Evolutionary conservation across 92 coral and sea anemone genomes (phyloP).

Genomic region (Parazoanthus darwini): DNA sequence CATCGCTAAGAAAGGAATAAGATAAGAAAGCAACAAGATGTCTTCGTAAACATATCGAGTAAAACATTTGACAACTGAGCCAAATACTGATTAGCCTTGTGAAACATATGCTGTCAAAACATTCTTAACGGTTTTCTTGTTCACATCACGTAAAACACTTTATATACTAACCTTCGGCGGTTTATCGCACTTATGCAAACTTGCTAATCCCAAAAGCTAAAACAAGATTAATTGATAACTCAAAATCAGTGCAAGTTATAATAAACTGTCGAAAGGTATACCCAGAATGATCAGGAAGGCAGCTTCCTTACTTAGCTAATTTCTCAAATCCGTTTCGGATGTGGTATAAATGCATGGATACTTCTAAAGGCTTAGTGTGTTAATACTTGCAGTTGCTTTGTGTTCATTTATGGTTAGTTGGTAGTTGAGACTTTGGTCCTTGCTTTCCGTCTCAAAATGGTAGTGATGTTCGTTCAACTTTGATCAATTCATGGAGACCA

Average conservation of each 20-base stretch:
- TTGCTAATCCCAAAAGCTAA: neutral
- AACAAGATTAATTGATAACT: neutral
- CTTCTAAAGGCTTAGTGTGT: neutral
- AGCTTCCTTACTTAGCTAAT: neutral
- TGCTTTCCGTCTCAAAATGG: neutral
- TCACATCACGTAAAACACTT: neutral
- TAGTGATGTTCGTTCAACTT: neutral
- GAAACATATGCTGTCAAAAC: neutral
- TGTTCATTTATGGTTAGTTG: neutral
- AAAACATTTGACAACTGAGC: neutral
- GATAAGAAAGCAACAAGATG: neutral
- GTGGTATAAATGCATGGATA: too few species aligned
- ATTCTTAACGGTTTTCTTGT: neutral
- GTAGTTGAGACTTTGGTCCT: neutral
- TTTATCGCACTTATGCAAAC: neutral
- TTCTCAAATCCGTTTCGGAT: neutral
- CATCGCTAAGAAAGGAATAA: neutral
- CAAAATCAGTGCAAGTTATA: neutral
- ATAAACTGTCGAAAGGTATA: neutral
- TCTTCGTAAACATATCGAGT: neutral
- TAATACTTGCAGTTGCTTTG: neutral
- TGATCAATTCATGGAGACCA: neutral
- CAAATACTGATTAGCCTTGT: neutral
- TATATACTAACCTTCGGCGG: neutral
- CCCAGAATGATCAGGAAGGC: neutral